Evolutionary conservation across 1,140 invertebrate species (phyloP), one percentile per base, ranked within the genome.

Genomic region (Magallana angulata): DNA sequence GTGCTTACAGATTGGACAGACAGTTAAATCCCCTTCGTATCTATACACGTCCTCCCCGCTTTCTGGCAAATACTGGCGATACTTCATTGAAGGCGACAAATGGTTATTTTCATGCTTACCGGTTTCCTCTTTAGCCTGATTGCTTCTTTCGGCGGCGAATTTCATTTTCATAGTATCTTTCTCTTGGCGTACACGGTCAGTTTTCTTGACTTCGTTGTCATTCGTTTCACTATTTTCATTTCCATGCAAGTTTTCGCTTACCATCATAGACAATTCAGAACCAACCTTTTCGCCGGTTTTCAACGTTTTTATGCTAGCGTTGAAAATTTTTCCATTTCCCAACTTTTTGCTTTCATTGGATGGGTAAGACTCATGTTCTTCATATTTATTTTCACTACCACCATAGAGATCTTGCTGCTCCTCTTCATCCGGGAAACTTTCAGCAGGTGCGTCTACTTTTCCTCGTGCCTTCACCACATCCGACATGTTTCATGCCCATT

Each of bases 1-100:
- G 9, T 88, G 76, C 14, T 85, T 64, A 14, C 87, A 88, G 7
- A 88, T 81, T 18, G 87, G 87, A 85, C 87, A 88, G 7, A 82
- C n/a, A n/a, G 81, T 82, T 82, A 57, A 16, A 8, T 82, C 81
- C 36, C 57, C 81, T 3, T 82, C 81, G 11, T 82, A 82, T 8
- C 16, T 82, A 24, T 11, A 30, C 24, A 76, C 24, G 68, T 76
- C 68, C 24, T 30, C 68, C 24, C 36, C 68, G 24, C 68, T 76
- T 5, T 76, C 68, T 76, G 24, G 24, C 7, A 76, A 8, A 36
- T 71, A 71, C 64, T 76, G 68, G 11, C 68, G 30, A 30, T 76
- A 76, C 24, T 30, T 18, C 8, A 30, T 30, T 12, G 8, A 12
- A 36, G 18, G 9, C 12, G 68, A 12, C 24, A 24, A 24, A 30